Percentiles rank a stretch among this genome's conserved stretches.
Conservation (phyloP, 53 echinoderm and acorn worm species). For the Paracentrotus lividus region DNA sequence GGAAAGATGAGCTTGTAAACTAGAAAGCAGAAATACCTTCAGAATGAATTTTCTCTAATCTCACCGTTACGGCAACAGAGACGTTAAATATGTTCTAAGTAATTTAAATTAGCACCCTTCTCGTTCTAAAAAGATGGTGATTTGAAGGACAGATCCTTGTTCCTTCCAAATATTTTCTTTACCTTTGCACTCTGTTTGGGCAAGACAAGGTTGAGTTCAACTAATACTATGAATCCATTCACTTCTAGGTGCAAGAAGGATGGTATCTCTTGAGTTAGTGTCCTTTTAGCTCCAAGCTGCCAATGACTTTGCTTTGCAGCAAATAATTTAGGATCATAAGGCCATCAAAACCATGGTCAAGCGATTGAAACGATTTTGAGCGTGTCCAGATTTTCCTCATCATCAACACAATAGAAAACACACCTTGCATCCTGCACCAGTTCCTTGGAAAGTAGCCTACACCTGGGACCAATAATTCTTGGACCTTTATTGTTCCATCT, state of each 20-base stretch:
- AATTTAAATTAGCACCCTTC: no score
- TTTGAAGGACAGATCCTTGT: not conserved
- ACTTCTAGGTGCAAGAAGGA: no score
- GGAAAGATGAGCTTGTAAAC: not conserved
- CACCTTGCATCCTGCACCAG: not conserved
- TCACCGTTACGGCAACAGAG: no score
- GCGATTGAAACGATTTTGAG: conserved; percentile 18
- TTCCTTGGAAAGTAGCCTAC: not conserved
- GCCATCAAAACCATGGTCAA: conserved; percentile 13
- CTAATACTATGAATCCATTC: not conserved
- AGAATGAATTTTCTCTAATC: not conserved
- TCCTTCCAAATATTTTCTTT: conserved; percentile 19
- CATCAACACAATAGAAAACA: conserved; percentile 9
- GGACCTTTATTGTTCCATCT: not conserved
- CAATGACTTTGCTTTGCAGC: not conserved
- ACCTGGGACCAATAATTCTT: conserved; percentile 31
- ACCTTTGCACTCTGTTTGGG: conserved; percentile 17
- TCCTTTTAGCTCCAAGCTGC: not conserved
- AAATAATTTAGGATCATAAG: conserved; percentile 24
- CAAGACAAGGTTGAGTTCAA: not conserved
- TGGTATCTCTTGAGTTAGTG: not conserved
- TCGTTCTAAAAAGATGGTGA: not conserved
- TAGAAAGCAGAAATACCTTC: not conserved
- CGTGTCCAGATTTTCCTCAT: conserved; percentile 17
- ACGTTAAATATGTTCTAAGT: no score